These are phyloP conservation scores for Mungos mungo DNA, from an alignment of 2,113 vertebrate genomes.

Conservation along the genomic window DNA sequence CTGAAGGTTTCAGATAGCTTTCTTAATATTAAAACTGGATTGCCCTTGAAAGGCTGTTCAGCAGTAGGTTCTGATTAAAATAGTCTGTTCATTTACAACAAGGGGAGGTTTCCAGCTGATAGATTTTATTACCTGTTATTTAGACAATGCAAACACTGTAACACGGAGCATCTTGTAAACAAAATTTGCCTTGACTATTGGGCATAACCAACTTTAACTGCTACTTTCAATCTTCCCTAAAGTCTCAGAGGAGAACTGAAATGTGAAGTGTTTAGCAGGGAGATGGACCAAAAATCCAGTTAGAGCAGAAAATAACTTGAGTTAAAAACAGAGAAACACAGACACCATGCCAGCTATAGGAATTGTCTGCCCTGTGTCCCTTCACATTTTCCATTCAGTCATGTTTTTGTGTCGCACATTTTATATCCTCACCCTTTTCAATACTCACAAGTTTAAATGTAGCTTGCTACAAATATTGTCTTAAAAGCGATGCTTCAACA, in stretches of 20 bases:
- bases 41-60: slow-evolving; percentile 49
- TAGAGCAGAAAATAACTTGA: slow-evolving; percentile 35
- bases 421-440: neutral
- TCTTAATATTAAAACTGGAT: slow-evolving; percentile 27
- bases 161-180: slow-evolving; percentile 72
- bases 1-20: neutral
- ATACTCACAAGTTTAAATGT: neutral
- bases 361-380: neutral
- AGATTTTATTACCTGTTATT: slow-evolving; percentile 75
- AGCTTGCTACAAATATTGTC: neutral
- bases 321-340: neutral
- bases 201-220: slow-evolving; percentile 72
- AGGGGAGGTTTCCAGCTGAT: slow-evolving; percentile 66
- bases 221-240: slow-evolving; percentile 67
- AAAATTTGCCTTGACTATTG: slow-evolving; percentile 73
- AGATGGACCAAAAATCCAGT: slow-evolving; percentile 63
- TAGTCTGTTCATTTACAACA: slow-evolving; percentile 58
- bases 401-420: neutral
- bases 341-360: neutral
- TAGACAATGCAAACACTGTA: slow-evolving; percentile 72
- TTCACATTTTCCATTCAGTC: neutral
- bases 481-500: neutral
- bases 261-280: slow-evolving; percentile 42
- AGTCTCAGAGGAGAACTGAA: slow-evolving; percentile 56
- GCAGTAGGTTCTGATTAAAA: slow-evolving; percentile 64